These are phyloP conservation scores for Drosophila setifemur DNA, from an alignment of 1,140 invertebrate species.

Conservation along the genomic window DNA sequence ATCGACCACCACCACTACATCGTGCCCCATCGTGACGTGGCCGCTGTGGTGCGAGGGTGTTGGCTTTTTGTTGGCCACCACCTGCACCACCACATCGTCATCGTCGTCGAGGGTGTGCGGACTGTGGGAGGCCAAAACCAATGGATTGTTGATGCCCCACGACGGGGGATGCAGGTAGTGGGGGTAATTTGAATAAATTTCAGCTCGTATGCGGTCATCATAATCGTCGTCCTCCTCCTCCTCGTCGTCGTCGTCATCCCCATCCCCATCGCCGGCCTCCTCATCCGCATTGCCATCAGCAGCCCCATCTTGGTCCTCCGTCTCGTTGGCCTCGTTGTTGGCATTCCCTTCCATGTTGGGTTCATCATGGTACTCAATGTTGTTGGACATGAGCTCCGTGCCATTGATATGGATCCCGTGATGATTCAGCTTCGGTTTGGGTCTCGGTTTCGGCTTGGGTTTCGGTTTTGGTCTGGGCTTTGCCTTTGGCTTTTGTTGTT, in stretches of 20 bases:
- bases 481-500: conserved; percentile 59
- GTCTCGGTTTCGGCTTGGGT: conserved; percentile 23
- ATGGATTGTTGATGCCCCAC: conserved; percentile 78
- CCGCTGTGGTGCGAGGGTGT: conserved; percentile 13
- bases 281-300: background rate
- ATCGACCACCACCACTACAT: conserved; percentile 73
- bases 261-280: conserved; percentile 3
- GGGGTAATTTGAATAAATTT: conserved; percentile 81
- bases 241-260: conserved; percentile 42
- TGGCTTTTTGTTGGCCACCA: conserved; percentile 19
- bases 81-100: conserved; percentile 70
- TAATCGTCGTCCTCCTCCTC: conserved; percentile 75
- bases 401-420: conserved; percentile 45
- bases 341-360: conserved; percentile 38
- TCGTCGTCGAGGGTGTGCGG: conserved; percentile 72
- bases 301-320: conserved; percentile 2
- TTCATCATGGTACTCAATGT: conserved; percentile 69
- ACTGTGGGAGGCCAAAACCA: conserved; percentile 78
- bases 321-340: conserved; percentile 6
- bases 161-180: conserved; percentile 79
- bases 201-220: conserved; percentile 78
- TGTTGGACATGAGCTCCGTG: conserved; percentile 66
- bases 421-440: conserved; percentile 19
- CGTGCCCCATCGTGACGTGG: conserved; percentile 47
- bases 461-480: conserved; percentile 31